phyloP scores from a whole-genome alignment of 2,113 vertebrate genomes.

The Petromus typicus region DNA sequence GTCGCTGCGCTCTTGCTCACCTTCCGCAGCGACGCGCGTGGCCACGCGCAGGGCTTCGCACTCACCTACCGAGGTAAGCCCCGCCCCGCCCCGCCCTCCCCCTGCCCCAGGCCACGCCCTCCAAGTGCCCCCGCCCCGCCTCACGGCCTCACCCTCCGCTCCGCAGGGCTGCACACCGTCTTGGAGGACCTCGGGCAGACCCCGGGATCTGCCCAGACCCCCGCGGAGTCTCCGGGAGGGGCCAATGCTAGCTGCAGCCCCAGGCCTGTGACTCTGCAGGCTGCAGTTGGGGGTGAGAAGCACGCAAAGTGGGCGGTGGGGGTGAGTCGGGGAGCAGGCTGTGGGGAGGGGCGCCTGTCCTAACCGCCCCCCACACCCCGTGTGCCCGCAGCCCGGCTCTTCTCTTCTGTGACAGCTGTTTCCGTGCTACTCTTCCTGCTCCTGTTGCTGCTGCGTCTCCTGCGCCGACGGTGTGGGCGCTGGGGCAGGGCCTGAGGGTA shows the following conservation, averaged over 20 bases:
- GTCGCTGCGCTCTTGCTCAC: conserved; percentile 70
- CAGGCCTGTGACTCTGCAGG: conserved; percentile 56
- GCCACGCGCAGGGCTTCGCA: conserved; percentile 83
- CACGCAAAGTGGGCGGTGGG: not conserved
- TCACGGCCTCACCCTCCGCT: not conserved
- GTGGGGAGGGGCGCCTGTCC: not conserved
- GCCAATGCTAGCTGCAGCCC: conserved; percentile 80
- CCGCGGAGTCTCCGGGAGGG: conserved; percentile 42
- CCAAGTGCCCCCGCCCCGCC: conserved; percentile 49
- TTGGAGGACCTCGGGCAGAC: not conserved
- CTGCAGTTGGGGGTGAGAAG: conserved; percentile 74
- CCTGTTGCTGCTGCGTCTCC: conserved; percentile 73
- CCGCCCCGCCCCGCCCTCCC: fast-evolving
- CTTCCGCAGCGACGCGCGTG: conserved; percentile 80
- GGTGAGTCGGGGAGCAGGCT: not conserved
- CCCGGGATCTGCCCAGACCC: conserved; percentile 48
- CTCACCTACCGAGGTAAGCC: conserved; percentile 80
- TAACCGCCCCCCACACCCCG: not conserved
- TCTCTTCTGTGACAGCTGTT: conserved; percentile 74
- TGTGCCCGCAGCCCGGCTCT: conserved; percentile 77
- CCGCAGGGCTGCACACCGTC: not conserved
- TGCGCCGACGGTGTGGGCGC: conserved; percentile 80
- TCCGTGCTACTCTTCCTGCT: conserved; percentile 78
- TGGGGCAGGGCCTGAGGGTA: conserved; percentile 60
- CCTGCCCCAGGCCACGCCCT: not conserved